Percentiles rank a stretch among this genome's conserved stretches.
Conservation (phyloP, 1,140 invertebrate species). For the Drosophila pachea region DNA sequence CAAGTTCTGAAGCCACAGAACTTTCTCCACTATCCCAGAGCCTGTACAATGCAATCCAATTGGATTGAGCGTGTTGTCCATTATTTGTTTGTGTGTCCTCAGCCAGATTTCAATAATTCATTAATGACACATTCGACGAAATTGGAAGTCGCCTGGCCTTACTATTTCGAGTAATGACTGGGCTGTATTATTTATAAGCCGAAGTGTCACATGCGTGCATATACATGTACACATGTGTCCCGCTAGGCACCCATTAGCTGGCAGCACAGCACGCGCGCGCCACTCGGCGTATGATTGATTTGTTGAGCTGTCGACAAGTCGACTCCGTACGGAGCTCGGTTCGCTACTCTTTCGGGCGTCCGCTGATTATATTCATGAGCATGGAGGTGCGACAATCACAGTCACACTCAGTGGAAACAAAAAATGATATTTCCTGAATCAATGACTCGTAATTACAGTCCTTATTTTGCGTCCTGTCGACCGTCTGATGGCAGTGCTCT, state of each 20-base stretch:
- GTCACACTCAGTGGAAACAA: constrained; percentile 54
- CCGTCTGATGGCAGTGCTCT: too few species aligned
- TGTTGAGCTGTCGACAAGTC: constrained; percentile 72
- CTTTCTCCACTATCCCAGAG: neutral
- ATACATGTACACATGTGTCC: constrained; percentile 11
- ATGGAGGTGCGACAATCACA: constrained; percentile 43
- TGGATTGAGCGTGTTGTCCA: constrained; percentile 19
- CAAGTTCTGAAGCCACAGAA: neutral
- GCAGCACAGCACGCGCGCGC: constrained; percentile 51
- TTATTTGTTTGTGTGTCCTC: constrained; percentile 29
- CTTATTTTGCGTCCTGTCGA: neutral
- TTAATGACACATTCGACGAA: constrained; percentile 54
- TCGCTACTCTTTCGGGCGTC: constrained; percentile 5
- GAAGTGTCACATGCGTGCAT: constrained; percentile 37
- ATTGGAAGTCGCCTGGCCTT: constrained; percentile 14
- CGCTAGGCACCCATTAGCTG: constrained; percentile 30
- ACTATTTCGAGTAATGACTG: constrained; percentile 59
- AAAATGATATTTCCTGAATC: constrained; percentile 16
- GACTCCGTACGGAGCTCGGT: constrained; percentile 22
- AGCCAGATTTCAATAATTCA: constrained; percentile 65
- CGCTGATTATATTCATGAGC: neutral
- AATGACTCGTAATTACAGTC: constrained; percentile 40
- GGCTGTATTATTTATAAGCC: constrained; percentile 66
- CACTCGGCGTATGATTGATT: constrained; percentile 73
- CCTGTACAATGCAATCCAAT: constrained; percentile 19